Conservation (phyloP, 2,888 invertebrate genomes). For the Trypoxylon attenuatum region DNA sequence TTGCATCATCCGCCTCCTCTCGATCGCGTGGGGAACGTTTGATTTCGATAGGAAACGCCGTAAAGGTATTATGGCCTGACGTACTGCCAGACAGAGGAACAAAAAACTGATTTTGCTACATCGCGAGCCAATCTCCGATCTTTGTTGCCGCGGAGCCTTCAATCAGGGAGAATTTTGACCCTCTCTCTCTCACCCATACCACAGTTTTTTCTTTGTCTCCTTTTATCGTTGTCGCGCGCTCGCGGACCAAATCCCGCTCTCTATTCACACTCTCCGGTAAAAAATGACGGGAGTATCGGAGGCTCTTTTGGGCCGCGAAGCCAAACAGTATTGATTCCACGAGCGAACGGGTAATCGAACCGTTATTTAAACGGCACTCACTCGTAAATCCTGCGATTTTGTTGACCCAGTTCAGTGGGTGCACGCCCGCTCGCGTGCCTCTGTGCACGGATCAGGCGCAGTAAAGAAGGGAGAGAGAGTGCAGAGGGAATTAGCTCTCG, state of each 20-base stretch:
- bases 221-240: too few relatives aligned
- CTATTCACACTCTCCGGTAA: too few relatives aligned
- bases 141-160: background rate
- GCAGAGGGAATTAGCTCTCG: slow-evolving; percentile 36
- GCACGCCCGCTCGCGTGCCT: too few relatives aligned
- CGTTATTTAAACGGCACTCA: slow-evolving; percentile 33
- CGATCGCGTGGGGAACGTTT: slow-evolving; percentile 54
- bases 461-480: slow-evolving; percentile 19
- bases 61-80: slow-evolving; percentile 33
- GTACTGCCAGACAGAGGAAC: slow-evolving; percentile 19
- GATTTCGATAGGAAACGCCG: slow-evolving; percentile 55
- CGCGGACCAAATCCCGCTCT: too few relatives aligned
- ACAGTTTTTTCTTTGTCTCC: too few relatives aligned
- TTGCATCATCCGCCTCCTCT: slow-evolving; percentile 46
- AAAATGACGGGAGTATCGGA: too few relatives aligned
- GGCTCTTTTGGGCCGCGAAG: too few relatives aligned
- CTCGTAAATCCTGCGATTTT: slow-evolving; percentile 39
- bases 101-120: slow-evolving; percentile 38
- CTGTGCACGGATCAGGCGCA: slow-evolving; percentile 32
- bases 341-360: slow-evolving; percentile 36
- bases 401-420: slow-evolving; percentile 36
- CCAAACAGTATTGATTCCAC: slow-evolving; percentile 22
- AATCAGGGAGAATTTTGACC: too few relatives aligned
- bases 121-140: slow-evolving; percentile 8
- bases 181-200: too few relatives aligned